These are phyloP conservation scores for Lasiurus cinereus DNA, from an alignment of 2,113 vertebrate genomes.

Conservation along the genomic window DNA sequence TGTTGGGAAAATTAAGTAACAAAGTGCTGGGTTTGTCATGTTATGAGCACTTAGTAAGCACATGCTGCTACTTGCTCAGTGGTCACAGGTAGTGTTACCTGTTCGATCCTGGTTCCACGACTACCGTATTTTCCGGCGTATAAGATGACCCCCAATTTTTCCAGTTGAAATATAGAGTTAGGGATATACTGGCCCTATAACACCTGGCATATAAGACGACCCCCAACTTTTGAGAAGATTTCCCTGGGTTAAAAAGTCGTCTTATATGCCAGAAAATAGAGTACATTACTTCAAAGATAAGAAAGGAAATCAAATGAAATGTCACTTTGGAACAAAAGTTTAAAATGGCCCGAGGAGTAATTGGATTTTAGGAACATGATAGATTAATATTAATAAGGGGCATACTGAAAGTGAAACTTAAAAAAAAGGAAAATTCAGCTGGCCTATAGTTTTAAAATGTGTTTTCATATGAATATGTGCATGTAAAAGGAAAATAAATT, in stretches of 20 bases:
- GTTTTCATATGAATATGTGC: background rate
- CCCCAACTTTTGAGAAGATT: no score
- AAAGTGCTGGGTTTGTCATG: background rate
- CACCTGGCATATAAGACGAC: no score
- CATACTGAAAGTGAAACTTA: background rate
- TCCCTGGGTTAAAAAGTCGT: no score
- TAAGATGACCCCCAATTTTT: no score
- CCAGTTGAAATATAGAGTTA: no score
- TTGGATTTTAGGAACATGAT: background rate
- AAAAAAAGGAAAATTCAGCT: background rate
- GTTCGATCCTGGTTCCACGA: background rate
- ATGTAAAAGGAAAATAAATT: background rate
- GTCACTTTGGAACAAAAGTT: background rate
- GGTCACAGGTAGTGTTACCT: background rate
- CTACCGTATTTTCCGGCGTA: background rate
- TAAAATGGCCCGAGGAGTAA: background rate
- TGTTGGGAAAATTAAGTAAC: background rate
- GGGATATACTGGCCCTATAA: no score
- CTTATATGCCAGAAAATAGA: no score
- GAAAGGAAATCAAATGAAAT: constrained; percentile 4
- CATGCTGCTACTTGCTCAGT: background rate
- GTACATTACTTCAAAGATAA: background rate
- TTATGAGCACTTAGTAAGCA: background rate
- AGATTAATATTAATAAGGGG: background rate
- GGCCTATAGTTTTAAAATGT: background rate